phyloP scores from a whole-genome alignment of 1,140 invertebrate genomes.

The Stratiolaelaps scimitus region DNA sequence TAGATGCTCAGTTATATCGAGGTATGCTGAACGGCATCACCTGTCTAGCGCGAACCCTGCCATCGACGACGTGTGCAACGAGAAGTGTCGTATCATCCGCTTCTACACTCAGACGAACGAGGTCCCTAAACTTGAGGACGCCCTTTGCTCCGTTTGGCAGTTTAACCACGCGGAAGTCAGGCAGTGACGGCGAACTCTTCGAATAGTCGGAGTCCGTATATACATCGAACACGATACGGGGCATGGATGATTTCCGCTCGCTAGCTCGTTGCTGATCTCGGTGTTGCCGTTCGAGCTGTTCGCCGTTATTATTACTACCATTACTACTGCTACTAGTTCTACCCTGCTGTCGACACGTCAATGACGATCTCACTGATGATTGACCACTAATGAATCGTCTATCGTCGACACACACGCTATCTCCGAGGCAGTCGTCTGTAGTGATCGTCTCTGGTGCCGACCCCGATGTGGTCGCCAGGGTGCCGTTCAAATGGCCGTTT shows the following conservation, averaged over 20 bases:
- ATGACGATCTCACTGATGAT: too few relatives aligned
- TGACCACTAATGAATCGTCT: too few relatives aligned
- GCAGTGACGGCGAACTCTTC: not conserved
- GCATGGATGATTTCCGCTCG: not conserved
- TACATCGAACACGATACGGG: constrained; percentile 2
- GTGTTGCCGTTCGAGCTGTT: too few relatives aligned
- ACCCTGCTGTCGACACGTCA: too few relatives aligned
- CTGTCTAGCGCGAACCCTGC: not conserved
- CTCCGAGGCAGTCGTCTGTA: too few relatives aligned
- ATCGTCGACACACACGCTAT: too few relatives aligned
- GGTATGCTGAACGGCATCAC: constrained; percentile 25
- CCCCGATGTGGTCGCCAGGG: too few relatives aligned
- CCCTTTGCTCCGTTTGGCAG: not conserved
- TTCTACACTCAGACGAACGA: not conserved
- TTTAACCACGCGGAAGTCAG: constrained; percentile 4
- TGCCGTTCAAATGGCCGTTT: too few relatives aligned
- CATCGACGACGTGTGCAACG: constrained; percentile 1
- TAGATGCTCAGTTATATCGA: constrained; percentile 9
- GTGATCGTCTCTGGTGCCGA: too few relatives aligned
- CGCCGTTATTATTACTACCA: too few relatives aligned
- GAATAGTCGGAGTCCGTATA: constrained; percentile 4
- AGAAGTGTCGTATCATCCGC: constrained; percentile 16
- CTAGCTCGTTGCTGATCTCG: too few relatives aligned
- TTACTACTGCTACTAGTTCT: too few relatives aligned
- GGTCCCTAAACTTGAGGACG: constrained; percentile 1